These are phyloP conservation scores for Conomelus anceps DNA, from an alignment of 2,888 invertebrate species.

Conservation along the genomic window DNA sequence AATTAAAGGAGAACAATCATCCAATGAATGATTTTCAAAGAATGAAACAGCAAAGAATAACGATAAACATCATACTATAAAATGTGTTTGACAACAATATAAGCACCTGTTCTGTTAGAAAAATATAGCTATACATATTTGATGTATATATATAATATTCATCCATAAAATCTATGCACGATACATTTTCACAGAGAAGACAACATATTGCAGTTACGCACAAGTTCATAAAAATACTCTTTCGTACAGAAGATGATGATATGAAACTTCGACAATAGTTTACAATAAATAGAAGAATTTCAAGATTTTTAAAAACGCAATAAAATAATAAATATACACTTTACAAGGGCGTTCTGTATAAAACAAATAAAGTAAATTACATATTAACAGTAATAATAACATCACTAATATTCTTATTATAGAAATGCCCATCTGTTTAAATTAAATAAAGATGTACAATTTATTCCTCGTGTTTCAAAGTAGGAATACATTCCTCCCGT, in stretches of 20 bases:
- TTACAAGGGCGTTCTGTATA: neutral
- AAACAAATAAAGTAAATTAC: neutral
- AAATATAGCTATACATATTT: neutral
- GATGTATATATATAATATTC: neutral
- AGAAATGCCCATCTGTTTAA: neutral
- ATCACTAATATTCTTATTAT: neutral
- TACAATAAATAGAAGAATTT: conserved; percentile 23
- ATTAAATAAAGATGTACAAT: neutral
- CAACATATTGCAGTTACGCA: neutral
- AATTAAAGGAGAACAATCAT: too few relatives aligned
- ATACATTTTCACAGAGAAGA: neutral
- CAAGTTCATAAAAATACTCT: neutral
- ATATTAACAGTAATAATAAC: neutral
- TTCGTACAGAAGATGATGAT: conserved; percentile 1
- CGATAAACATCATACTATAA: neutral
- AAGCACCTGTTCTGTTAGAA: neutral
- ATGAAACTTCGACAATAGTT: conserved; percentile 18
- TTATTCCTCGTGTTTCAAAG: neutral
- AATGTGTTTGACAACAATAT: neutral
- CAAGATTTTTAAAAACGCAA: neutral
- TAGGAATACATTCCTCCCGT: neutral
- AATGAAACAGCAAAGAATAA: neutral
- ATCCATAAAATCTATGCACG: neutral
- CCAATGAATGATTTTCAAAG: too few relatives aligned
- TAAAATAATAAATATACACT: neutral